Evolutionary conservation across 2,888 invertebrate species (phyloP), one percentile per base, ranked within the genome.

Genomic region (Melanostoma mellinum): DNA sequence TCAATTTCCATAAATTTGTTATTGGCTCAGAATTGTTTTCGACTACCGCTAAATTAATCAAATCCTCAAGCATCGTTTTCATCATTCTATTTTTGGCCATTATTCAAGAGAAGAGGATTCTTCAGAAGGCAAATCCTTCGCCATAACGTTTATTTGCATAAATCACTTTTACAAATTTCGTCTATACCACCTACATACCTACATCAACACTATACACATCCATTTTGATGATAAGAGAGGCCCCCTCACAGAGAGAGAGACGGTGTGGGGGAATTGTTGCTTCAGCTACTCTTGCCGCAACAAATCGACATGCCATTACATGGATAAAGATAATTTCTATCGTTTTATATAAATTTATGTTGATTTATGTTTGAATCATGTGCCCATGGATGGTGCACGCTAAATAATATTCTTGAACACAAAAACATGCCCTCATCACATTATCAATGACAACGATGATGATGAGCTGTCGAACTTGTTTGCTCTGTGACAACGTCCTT

Each of bases 1-100:
- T 65, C 56, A 71, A 77, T 77, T 71, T 65, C 38, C 71, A 63
- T 50, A 58, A 69, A 77, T 35, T 50, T 50, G 33, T 63, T 71
- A 76, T 76, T 76, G 55, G 48, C 30, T 6, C 30, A n/a, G 40
- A 71, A 65, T 65, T 65, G 36, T 63, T 61, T 55, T 55, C 36
- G 38, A 65, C 48, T 53, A 38, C 68, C 53, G 35, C 53, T 20
- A 36, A 44, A 48, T 36, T 53, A 68, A 46, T 61, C 52, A 60
- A 69, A 61, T 53, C 48, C 38, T 32, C 20, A 53, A 55, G 53
- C 48, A 40, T 40, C 61, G 53, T 38, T 40, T 53, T 46, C 33
- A n/a, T 63, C 38, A 30, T 63, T 50, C 38, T 4, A 42, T 30
- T 38, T 50, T 63, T 35, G 30, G 0, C 10, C 38, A 38, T 38